These are phyloP conservation scores for Philaethria dido DNA, from an alignment of 2,888 invertebrate species.

Conservation along the genomic window DNA sequence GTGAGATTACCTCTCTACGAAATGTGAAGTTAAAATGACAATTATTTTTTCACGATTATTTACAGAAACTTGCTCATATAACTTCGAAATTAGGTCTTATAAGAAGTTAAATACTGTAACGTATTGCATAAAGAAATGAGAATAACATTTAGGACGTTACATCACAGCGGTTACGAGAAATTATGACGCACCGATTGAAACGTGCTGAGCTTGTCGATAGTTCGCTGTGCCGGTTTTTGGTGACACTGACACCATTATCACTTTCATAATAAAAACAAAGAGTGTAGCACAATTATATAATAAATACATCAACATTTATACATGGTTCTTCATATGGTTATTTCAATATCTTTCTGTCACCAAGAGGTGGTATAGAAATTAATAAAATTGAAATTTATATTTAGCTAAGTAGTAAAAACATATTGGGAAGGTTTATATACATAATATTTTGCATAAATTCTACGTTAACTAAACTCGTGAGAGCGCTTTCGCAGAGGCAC, in stretches of 20 bases:
- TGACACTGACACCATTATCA: constrained; percentile 76
- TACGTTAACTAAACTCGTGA: constrained; percentile 53
- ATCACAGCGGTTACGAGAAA: constrained; percentile 66
- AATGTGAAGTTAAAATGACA: background rate
- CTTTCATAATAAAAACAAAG: constrained; percentile 73
- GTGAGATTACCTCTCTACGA: background rate
- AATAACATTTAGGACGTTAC: constrained; percentile 63
- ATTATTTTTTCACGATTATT: too few relatives aligned
- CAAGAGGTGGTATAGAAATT: too few relatives aligned
- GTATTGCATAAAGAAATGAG: constrained; percentile 55
- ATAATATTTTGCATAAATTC: constrained; percentile 27
- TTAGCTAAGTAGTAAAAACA: background rate
- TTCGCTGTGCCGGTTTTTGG: constrained; percentile 64
- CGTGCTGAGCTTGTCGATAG: constrained; percentile 63
- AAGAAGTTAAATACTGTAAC: constrained; percentile 52
- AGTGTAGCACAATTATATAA: constrained; percentile 55
- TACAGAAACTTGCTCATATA: too few relatives aligned
- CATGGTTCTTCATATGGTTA: too few relatives aligned
- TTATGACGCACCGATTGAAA: constrained; percentile 67
- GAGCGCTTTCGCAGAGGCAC: constrained; percentile 72
- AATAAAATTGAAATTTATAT: too few relatives aligned
- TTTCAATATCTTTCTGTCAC: background rate
- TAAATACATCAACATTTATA: background rate
- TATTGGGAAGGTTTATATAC: constrained; percentile 26
- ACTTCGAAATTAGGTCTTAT: constrained; percentile 8